Evolutionary conservation across 2,888 invertebrate species (phyloP).

Genomic region (Neoaliturus tenellus): DNA sequence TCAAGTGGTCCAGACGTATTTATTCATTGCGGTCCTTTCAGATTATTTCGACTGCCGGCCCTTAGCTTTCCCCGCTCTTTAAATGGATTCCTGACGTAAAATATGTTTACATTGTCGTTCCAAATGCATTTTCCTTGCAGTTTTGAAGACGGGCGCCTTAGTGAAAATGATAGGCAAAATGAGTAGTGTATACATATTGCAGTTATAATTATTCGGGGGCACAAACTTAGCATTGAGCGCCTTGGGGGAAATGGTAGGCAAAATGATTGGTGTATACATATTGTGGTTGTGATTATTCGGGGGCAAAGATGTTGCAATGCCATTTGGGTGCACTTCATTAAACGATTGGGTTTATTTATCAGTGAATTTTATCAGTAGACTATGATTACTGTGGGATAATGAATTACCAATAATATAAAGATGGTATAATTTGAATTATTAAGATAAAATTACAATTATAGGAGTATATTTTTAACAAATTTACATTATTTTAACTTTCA

Average conservation of each 20-base stretch:
- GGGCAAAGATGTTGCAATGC: too few species aligned
- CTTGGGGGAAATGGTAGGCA: not conserved
- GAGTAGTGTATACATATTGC: not conserved
- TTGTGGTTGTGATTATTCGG: not conserved
- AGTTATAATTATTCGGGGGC: not conserved
- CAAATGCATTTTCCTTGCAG: not conserved
- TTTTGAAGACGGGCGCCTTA: not conserved
- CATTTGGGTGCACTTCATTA: too few species aligned
- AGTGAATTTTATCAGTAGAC: too few species aligned
- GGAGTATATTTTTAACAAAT: too few species aligned
- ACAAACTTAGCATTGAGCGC: too few species aligned
- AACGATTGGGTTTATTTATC: too few species aligned
- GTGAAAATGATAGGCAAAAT: not conserved
- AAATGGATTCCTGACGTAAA: not conserved
- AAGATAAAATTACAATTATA: too few species aligned
- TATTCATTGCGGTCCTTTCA: slow-evolving; percentile 14
- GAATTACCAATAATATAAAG: too few species aligned
- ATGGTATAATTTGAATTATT: too few species aligned
- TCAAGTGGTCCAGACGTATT: not conserved
- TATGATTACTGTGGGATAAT: too few species aligned
- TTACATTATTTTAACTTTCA: too few species aligned
- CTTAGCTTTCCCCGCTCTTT: not conserved
- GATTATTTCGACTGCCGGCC: not conserved
- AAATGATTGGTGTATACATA: not conserved
- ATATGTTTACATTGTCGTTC: not conserved